Evolutionary conservation across 2,797 vertebrate species (phyloP).

Genomic region (Pangasius sanitwongsei): DNA sequence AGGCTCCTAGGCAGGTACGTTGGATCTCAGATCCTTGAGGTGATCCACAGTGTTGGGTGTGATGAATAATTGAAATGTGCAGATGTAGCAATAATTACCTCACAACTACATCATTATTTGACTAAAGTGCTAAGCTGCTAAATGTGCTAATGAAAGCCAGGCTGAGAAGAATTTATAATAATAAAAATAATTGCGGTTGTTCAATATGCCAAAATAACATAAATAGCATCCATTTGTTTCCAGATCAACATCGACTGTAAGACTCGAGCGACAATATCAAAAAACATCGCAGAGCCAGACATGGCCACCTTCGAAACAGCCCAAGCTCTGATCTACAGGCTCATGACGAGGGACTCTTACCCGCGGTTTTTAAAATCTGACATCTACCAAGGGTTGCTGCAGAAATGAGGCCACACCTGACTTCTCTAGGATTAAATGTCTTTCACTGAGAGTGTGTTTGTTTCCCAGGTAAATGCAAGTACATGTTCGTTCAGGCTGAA

Average conservation of each 20-base stretch:
- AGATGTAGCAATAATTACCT: neutral
- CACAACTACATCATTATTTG: neutral
- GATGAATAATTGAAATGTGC: neutral
- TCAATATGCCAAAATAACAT: neutral
- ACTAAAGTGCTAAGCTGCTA: neutral
- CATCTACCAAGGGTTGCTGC: slow-evolving; percentile 83
- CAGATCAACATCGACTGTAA: slow-evolving; percentile 96
- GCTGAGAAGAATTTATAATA: neutral
- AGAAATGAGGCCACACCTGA: slow-evolving; percentile 82
- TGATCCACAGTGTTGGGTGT: neutral
- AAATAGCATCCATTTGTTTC: slow-evolving; percentile 49
- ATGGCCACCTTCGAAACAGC: slow-evolving; percentile 89
- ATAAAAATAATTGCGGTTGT: neutral
- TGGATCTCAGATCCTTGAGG: slow-evolving; percentile 50
- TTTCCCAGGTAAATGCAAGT: slow-evolving; percentile 40
- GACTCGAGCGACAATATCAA: slow-evolving; percentile 86
- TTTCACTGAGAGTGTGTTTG: slow-evolving; percentile 31
- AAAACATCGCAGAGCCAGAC: slow-evolving; percentile 86
- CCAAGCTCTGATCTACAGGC: slow-evolving; percentile 87
- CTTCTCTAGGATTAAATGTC: slow-evolving; percentile 49
- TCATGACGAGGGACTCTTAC: slow-evolving; percentile 95
- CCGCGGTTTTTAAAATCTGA: slow-evolving; percentile 94
- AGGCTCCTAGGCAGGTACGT: slow-evolving; percentile 91
- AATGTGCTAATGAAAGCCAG: neutral
- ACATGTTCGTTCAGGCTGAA: slow-evolving; percentile 7